Evolutionary conservation across 2,797 vertebrate genomes (phyloP).

Genomic region (Tenualosa ilisha): DNA sequence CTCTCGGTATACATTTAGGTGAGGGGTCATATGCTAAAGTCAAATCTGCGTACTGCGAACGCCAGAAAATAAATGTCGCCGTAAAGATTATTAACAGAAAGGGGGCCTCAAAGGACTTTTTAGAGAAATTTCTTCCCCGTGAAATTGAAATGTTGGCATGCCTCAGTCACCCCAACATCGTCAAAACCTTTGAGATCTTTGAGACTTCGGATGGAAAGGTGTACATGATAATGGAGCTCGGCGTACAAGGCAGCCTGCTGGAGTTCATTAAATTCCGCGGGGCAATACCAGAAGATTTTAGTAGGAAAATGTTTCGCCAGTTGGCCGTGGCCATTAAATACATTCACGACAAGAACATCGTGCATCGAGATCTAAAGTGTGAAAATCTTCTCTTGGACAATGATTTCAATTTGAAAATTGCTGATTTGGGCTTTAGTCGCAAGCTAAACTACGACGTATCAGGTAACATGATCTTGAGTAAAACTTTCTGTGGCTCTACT

Average conservation of each 20-base stretch:
- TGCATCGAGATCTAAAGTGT: slow-evolving; percentile 77
- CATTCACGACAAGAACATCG: slow-evolving; percentile 65
- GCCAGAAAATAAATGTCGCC: slow-evolving; percentile 64
- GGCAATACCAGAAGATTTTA: slow-evolving; percentile 58
- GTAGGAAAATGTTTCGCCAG: slow-evolving; percentile 66
- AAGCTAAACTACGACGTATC: slow-evolving; percentile 53
- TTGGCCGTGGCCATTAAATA: slow-evolving; percentile 70
- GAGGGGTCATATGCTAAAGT: slow-evolving; percentile 75
- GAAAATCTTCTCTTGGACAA: slow-evolving; percentile 75
- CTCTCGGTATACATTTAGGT: slow-evolving; percentile 60
- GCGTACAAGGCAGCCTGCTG: slow-evolving; percentile 66
- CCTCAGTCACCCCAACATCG: slow-evolving; percentile 68
- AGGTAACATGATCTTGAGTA: slow-evolving; percentile 59
- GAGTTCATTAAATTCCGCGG: slow-evolving; percentile 66
- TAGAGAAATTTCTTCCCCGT: slow-evolving; percentile 71
- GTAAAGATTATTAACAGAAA: slow-evolving; percentile 73
- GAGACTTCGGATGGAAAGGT: slow-evolving; percentile 60
- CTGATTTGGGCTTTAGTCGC: slow-evolving; percentile 75
- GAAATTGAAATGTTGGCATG: slow-evolving; percentile 69
- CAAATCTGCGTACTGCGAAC: slow-evolving; percentile 68
- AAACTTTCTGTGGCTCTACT: slow-evolving; percentile 72
- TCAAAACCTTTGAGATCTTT: slow-evolving; percentile 73
- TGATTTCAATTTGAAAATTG: slow-evolving; percentile 73
- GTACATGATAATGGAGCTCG: slow-evolving; percentile 75
- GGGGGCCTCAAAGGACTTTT: slow-evolving; percentile 61